Conservation (phyloP, 2,113 vertebrate species). For the Cercopithecus mona region DNA sequence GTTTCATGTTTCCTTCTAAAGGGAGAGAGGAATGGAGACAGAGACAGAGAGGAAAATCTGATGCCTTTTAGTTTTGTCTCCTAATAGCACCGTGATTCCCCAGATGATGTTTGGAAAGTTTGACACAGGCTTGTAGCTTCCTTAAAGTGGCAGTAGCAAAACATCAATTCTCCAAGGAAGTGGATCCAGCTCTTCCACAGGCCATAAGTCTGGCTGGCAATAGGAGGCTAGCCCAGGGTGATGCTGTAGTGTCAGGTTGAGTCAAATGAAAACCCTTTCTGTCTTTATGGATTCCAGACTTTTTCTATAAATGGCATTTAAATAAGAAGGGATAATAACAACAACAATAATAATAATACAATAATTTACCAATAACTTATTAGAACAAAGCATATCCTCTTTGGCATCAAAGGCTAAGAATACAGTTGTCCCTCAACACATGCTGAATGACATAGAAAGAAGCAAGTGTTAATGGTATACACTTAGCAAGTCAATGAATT, state of each 20-base stretch:
- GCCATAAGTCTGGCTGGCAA: neutral
- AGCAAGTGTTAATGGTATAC: neutral
- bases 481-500: neutral
- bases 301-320: neutral
- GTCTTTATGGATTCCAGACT: conserved; percentile 18
- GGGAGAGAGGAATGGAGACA: neutral
- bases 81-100: neutral
- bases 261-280: conserved; percentile 1
- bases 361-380: conserved; percentile 10
- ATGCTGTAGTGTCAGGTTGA: neutral
- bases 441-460: neutral
- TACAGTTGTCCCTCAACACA: neutral
- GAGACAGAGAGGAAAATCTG: neutral
- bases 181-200: neutral
- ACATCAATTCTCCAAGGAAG: neutral
- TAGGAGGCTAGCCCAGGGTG: neutral
- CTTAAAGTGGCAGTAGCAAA: neutral
- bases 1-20: conserved; percentile 8
- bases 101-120: neutral
- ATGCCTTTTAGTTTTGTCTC: neutral
- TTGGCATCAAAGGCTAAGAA: conserved; percentile 18
- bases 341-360: neutral
- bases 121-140: neutral
- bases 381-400: neutral
- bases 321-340: neutral